Percentiles rank a stretch among this genome's conserved stretches.
Evolutionary conservation across 2,113 vertebrate genomes (phyloP).

Genomic region (zebrafish (Danio rerio)): GRCz12tu NC_133185.1:35778501-35779000

Average conservation of each 20-base stretch:
- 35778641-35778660: conserved; percentile 57
- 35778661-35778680: conserved; percentile 46
- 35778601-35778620: conserved; percentile 41
- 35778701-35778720: conserved; percentile 43
- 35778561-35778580: conserved; percentile 49
- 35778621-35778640: conserved; percentile 56
- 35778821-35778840: not conserved
- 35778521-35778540: conserved; percentile 4
- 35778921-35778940: not conserved
- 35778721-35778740: conserved; percentile 18
- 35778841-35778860: not conserved
- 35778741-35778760: conserved; percentile 38
- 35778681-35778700: conserved; percentile 53
- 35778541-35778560: conserved; percentile 25
- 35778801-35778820: not conserved
- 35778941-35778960: not conserved
- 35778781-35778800: conserved; percentile 16
- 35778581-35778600: conserved; percentile 15
- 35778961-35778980: not conserved
- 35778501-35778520: not conserved
- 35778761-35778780: conserved; percentile 48
- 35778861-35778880: not conserved
- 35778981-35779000: not conserved
- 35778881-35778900: conserved; percentile 1
- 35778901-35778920: not conserved